Evolutionary conservation across 2,113 vertebrate species (phyloP), one percentile per base, ranked within the genome.

Genomic region (Stomatorhinus ivindoensis): DNA sequence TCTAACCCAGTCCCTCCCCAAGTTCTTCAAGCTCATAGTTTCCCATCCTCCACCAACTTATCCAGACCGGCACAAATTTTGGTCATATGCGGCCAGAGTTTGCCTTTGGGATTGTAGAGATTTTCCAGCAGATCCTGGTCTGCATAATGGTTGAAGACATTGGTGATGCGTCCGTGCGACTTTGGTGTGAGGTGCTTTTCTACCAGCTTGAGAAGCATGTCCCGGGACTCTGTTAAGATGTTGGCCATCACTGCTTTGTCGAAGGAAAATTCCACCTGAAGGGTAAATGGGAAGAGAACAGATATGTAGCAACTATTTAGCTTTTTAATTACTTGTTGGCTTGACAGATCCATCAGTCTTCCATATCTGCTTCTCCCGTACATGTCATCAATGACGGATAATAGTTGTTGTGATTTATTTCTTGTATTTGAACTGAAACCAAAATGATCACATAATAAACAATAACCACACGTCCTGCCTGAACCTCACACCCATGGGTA

Each of bases 21-120:
- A 86, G 7, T 55, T 89, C 88, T 11, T 84, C 35, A 42, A 27
- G 69, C 55, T 95, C 95, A 97, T 92, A 97, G 96, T 93, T 97
- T 97, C 84, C 94, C 96, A 90, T 97, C 97, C 91, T 97, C 97
- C 91, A 97, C 89, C 96, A 97, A 96, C 95, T 96, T 97, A 95
- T 97, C 96, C 91, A 97, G 94, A 44, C 97, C 97, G 76, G 95
- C 95, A 92, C 97, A 97, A 48, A 97, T 96, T 94, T 96, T 97
- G 89, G 96, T 95, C 92, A 97, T 94, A 90, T 96, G 96, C n/a
- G 92, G 93, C 92, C 96, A 96, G 89, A 96, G 97, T 90, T 94
- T 93, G 90, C 97, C 97, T 92, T 97, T 96, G 8, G 96, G 96
- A 92, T 97, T 96, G 92, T 97, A 97, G 90, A 97, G 95, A 90